Evolutionary conservation across 2,797 vertebrate species (phyloP).

Genomic region (Clarias platycephalus): DNA sequence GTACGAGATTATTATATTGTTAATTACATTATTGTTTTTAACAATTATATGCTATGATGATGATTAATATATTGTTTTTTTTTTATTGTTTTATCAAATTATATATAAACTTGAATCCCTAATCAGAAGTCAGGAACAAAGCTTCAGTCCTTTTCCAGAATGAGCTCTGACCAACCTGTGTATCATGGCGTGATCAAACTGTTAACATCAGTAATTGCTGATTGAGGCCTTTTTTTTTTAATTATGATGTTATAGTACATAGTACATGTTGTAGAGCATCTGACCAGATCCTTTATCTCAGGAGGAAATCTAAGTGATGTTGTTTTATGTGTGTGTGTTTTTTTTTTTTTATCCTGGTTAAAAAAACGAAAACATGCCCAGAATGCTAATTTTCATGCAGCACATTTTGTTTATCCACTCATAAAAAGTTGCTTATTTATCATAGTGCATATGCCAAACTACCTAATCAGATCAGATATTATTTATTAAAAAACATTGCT

Average conservation of each 20-base stretch:
- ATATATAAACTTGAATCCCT: slow-evolving; percentile 16
- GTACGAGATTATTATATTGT: slow-evolving; percentile 55
- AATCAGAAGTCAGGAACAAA: slow-evolving; percentile 9
- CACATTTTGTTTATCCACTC: neutral
- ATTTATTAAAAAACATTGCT: slow-evolving; percentile 37
- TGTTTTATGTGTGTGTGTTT: neutral
- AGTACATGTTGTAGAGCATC: slow-evolving; percentile 52
- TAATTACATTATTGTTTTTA: neutral
- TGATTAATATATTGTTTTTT: slow-evolving; percentile 13
- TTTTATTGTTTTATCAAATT: slow-evolving; percentile 2
- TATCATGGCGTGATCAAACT: neutral
- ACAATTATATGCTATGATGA: neutral
- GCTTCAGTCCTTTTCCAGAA: neutral
- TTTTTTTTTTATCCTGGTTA: neutral
- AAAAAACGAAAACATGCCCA: neutral
- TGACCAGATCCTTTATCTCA: slow-evolving; percentile 75
- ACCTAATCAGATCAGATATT: slow-evolving; percentile 23
- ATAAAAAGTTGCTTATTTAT: neutral
- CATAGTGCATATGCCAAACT: neutral
- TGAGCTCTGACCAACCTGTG: neutral
- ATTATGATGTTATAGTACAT: slow-evolving; percentile 72
- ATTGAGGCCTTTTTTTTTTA: slow-evolving; percentile 57
- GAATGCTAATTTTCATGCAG: neutral
- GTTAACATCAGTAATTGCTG: slow-evolving; percentile 3
- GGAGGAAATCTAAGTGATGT: slow-evolving; percentile 72